Conservation (phyloP, 2,113 vertebrate species). For the Furnarius figulus region DNA sequence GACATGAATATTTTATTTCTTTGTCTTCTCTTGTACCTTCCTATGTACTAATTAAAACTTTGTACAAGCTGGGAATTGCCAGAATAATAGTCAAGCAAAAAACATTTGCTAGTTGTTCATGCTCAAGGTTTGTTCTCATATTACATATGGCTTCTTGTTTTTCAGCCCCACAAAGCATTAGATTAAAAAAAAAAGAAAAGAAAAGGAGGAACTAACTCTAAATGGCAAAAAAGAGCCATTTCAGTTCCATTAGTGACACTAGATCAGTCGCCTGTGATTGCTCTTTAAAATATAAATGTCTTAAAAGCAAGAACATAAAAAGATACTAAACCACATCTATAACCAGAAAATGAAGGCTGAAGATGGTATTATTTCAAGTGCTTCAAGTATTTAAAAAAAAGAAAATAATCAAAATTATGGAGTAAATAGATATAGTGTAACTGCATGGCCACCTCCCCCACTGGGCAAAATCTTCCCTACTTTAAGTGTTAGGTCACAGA, state of each 20-base stretch:
- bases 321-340: background rate
- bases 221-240: background rate
- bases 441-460: background rate
- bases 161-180: background rate
- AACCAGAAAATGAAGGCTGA: background rate
- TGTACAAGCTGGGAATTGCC: background rate
- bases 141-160: background rate
- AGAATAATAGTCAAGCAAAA: background rate
- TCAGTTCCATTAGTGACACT: background rate
- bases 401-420: background rate
- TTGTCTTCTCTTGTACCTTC: background rate
- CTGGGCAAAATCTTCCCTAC: background rate
- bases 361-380: background rate
- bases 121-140: background rate
- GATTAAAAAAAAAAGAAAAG: background rate
- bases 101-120: background rate
- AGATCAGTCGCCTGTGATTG: background rate
- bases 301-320: conserved; percentile 21
- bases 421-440: background rate
- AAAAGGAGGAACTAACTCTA: background rate
- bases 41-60: background rate
- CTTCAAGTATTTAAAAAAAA: background rate
- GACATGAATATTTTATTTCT: background rate
- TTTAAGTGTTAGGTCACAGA: background rate
- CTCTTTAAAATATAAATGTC: background rate